Conservation (phyloP, 53 echinoderm and acorn worm genomes). For the Glandiceps talaboti region DNA sequence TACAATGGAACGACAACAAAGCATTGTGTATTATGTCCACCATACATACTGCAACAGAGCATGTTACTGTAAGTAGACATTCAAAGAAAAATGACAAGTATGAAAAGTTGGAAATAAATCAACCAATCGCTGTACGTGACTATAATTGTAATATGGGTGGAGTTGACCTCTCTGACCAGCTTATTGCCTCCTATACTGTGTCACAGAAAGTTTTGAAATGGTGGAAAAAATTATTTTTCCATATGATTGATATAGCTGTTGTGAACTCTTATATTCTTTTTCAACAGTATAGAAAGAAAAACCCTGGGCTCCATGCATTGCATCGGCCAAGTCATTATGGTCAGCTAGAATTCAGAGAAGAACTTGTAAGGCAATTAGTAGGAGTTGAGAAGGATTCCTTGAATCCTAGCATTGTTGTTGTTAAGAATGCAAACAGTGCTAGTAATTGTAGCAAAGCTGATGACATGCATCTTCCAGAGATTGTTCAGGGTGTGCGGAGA, state of each 20-base stretch:
- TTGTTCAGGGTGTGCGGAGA: background rate
- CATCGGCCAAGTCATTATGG: background rate
- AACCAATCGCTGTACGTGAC: background rate
- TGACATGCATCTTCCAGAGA: background rate
- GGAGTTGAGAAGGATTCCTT: background rate
- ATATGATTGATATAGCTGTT: background rate
- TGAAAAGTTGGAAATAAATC: background rate
- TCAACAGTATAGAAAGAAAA: background rate
- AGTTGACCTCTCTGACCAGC: background rate
- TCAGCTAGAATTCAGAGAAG: background rate
- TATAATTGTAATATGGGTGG: background rate
- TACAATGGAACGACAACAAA: background rate
- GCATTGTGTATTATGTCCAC: background rate
- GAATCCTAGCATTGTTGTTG: too few species aligned
- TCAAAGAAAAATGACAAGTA: background rate
- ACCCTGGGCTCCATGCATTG: background rate
- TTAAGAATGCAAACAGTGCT: too few species aligned
- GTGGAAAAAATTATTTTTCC: background rate
- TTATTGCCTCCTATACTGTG: background rate
- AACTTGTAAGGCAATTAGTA: background rate
- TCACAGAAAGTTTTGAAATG: background rate
- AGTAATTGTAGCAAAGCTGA: too few species aligned
- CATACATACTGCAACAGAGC: background rate
- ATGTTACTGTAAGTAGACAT: background rate
- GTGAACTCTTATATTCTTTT: background rate